phyloP scores from a whole-genome alignment of 2,888 invertebrate genomes.

The Conistra vaccinii region DNA sequence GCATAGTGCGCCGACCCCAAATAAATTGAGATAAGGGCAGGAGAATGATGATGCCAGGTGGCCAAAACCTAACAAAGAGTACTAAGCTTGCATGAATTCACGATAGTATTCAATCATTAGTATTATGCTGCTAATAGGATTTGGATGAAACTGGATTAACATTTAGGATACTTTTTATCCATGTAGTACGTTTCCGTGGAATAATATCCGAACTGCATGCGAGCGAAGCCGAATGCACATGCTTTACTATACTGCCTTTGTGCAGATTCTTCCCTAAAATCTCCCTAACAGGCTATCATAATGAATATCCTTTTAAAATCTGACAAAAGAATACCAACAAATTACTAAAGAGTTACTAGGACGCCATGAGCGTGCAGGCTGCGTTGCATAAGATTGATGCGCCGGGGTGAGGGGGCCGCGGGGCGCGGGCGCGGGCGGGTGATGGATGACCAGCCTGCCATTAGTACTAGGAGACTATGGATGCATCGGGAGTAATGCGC shows the following conservation, averaged over 20 bases:
- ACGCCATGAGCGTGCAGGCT: slow-evolving; percentile 77
- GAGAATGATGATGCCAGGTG: too few relatives aligned
- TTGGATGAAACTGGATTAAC: too few relatives aligned
- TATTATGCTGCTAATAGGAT: too few relatives aligned
- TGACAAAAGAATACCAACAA: slow-evolving; percentile 65
- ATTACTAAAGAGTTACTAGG: slow-evolving; percentile 76
- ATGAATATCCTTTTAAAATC: slow-evolving; percentile 18
- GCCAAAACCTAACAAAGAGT: too few relatives aligned
- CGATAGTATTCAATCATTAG: too few relatives aligned
- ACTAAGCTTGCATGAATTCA: too few relatives aligned
- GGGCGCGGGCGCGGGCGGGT: slow-evolving; percentile 66
- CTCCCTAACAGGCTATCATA: neutral
- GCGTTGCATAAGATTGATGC: slow-evolving; percentile 86
- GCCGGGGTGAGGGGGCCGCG: slow-evolving; percentile 64
- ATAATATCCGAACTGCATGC: too few relatives aligned
- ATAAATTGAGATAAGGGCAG: too few relatives aligned
- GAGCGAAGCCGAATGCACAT: too few relatives aligned
- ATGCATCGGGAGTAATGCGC: slow-evolving; percentile 67
- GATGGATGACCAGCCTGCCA: slow-evolving; percentile 79
- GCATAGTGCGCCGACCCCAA: too few relatives aligned
- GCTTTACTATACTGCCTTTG: neutral
- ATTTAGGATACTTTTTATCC: too few relatives aligned
- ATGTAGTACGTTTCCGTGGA: too few relatives aligned
- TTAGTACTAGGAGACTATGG: slow-evolving; percentile 71
- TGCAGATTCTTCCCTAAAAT: neutral